Conservation (phyloP, 2,113 vertebrate genomes). For the Vulpes ferrilata region DNA sequence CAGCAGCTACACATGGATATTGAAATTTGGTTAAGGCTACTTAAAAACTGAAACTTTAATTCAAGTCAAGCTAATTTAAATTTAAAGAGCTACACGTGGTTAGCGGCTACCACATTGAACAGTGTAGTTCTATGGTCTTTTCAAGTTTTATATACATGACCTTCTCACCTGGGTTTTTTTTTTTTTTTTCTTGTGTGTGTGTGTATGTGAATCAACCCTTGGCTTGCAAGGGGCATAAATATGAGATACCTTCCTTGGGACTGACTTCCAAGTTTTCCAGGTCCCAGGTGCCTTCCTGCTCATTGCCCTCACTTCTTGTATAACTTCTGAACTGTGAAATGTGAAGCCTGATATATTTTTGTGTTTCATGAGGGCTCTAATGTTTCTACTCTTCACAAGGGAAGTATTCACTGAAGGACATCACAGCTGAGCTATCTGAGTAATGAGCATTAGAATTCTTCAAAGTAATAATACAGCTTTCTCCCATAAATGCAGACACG, state of each 20-base stretch:
- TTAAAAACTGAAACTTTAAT: not conserved
- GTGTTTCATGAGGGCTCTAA: not conserved
- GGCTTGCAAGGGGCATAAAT: not conserved
- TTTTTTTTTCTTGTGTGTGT: not conserved
- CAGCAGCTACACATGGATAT: not conserved
- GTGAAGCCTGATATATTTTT: not conserved
- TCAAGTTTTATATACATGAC: not conserved
- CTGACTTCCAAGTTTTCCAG: not conserved
- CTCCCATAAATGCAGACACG: not conserved
- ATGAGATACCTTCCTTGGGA: not conserved
- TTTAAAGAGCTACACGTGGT: not conserved
- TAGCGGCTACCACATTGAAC: not conserved
- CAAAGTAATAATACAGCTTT: not conserved
- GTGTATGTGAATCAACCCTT: not conserved
- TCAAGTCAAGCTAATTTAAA: not conserved
- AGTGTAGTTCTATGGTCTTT: not conserved
- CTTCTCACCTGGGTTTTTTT: not conserved
- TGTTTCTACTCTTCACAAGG: not conserved
- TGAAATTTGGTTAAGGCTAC: not conserved
- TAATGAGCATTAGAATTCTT: not conserved
- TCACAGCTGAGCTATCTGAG: not conserved
- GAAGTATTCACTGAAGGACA: not conserved
- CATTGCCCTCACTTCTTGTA: not conserved
- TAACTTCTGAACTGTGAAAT: not conserved
- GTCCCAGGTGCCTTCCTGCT: not conserved